phyloP scores from a whole-genome alignment of 2,113 vertebrate species.

The Antechinus stuartii region DNA sequence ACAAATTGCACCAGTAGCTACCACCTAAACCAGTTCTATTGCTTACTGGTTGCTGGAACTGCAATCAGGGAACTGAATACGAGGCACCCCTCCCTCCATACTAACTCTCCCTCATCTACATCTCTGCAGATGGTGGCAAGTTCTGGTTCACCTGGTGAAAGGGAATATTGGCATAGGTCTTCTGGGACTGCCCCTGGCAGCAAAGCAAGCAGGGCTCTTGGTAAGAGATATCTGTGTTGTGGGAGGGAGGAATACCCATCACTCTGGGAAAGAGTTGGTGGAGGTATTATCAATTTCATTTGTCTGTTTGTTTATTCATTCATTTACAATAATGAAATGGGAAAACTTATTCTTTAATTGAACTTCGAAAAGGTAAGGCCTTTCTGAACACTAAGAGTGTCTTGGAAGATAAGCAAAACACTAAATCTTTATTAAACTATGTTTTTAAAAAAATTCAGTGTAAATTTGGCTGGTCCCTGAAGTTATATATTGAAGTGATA shows the following conservation, averaged over 20 bases:
- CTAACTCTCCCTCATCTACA: background rate
- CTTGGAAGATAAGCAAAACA: background rate
- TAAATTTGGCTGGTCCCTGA: background rate
- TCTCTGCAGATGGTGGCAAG: conserved; percentile 89
- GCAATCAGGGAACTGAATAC: background rate
- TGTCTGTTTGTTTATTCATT: background rate
- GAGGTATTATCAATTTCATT: background rate
- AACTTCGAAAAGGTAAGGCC: background rate
- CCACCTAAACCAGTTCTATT: background rate
- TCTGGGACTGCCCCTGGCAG: conserved; percentile 94
- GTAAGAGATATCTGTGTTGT: conserved; percentile 82
- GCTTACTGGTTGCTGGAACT: background rate
- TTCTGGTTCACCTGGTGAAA: conserved; percentile 95
- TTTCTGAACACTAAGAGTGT: background rate
- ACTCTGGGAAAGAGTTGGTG: background rate
- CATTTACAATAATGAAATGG: background rate
- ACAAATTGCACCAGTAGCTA: background rate
- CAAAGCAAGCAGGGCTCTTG: conserved; percentile 96
- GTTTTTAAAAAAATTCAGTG: background rate
- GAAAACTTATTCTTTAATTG: background rate
- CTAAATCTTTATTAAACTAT: background rate
- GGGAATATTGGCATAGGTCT: conserved; percentile 96
- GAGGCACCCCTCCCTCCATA: background rate
- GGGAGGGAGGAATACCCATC: background rate
- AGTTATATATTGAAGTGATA: background rate